A percentile compares a stretch with the other conserved stretches of the same genome.
These are phyloP conservation scores for Stenodema calcarata DNA, from an alignment of 2,888 invertebrate species.

Conservation along the genomic window DNA sequence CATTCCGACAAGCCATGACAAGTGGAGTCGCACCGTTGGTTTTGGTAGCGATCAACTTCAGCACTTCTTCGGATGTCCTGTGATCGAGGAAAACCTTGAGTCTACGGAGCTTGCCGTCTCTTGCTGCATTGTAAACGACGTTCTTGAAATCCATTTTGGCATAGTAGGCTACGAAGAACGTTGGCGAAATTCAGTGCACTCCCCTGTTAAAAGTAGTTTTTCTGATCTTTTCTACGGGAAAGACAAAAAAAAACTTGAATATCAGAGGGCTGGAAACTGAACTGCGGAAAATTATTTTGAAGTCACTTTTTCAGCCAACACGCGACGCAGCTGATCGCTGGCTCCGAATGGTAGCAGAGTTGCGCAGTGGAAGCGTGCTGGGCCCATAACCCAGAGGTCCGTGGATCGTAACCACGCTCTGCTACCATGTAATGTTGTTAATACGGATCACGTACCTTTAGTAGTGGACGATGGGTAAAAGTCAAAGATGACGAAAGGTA, in stretches of 20 bases:
- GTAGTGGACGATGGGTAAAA: too few relatives aligned
- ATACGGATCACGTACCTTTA: too few relatives aligned
- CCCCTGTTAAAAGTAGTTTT: slow-evolving; percentile 13
- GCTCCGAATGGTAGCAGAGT: slow-evolving; percentile 27
- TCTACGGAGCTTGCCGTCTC: slow-evolving; percentile 83
- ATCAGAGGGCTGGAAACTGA: slow-evolving; percentile 9
- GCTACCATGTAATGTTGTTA: too few relatives aligned
- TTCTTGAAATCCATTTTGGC: slow-evolving; percentile 81
- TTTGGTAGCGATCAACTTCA: slow-evolving; percentile 83
- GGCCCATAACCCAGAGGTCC: too few relatives aligned
- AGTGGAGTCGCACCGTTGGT: slow-evolving; percentile 93
- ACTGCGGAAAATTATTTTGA: not conserved
- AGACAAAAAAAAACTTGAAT: not conserved
- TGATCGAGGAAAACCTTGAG: slow-evolving; percentile 66
- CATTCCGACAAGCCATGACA: slow-evolving; percentile 94
- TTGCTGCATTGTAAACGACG: slow-evolving; percentile 87
- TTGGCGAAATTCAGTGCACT: slow-evolving; percentile 21
- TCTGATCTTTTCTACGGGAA: not conserved
- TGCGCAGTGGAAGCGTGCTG: too few relatives aligned
- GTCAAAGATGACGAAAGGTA: too few relatives aligned
- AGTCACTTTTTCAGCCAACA: not conserved
- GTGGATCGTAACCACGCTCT: too few relatives aligned
- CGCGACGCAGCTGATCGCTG: slow-evolving; percentile 28
- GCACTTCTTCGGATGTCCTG: slow-evolving; percentile 82
- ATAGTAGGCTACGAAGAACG: slow-evolving; percentile 51